These are phyloP conservation scores for Drosophila cracens DNA, from an alignment of 2,888 invertebrate species.

Conservation along the genomic window DNA sequence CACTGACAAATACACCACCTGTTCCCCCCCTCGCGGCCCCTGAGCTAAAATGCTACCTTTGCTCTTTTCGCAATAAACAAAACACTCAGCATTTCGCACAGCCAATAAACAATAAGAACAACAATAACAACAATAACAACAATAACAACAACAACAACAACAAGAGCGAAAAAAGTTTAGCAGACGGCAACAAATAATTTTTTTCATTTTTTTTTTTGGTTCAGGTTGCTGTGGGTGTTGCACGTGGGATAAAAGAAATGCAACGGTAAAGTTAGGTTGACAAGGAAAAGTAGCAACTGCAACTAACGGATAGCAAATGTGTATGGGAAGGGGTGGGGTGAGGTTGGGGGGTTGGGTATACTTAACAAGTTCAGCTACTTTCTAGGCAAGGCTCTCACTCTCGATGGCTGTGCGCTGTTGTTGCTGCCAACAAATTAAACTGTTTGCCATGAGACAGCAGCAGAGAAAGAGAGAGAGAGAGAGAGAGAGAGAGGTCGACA, in stretches of 20 bases:
- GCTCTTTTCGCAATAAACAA: conserved; percentile 63
- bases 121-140: conserved; percentile 2
- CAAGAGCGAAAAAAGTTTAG: conserved; percentile 12
- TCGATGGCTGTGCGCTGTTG: conserved; percentile 9
- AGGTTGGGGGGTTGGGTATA: not conserved
- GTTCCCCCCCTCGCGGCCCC: not conserved
- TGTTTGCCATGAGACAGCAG: conserved; percentile 47
- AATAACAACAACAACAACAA: not conserved
- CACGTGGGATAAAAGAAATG: conserved; percentile 9
- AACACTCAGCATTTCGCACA: conserved; percentile 67
- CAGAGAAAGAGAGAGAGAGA: not conserved
- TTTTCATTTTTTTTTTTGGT: not conserved
- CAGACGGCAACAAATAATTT: conserved; percentile 42
- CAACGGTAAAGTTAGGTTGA: conserved; percentile 7
- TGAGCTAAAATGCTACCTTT: conserved; percentile 9
- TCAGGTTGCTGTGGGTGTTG: not conserved
- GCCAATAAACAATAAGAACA: conserved; percentile 63
- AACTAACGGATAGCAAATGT: not conserved
- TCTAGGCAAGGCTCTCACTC: conserved; percentile 9
- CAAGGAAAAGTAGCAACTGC: conserved; percentile 9
- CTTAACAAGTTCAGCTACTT: conserved; percentile 12
- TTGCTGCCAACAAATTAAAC: conserved; percentile 65
- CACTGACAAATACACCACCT: conserved; percentile 19
- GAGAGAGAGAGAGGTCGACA: not conserved
- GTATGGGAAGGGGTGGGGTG: fast-evolving